Percentiles rank a stretch among this genome's conserved stretches.
These are phyloP conservation scores for Terrapene triunguis DNA, from an alignment of 2,113 vertebrate genomes.

Conservation along the genomic window DNA sequence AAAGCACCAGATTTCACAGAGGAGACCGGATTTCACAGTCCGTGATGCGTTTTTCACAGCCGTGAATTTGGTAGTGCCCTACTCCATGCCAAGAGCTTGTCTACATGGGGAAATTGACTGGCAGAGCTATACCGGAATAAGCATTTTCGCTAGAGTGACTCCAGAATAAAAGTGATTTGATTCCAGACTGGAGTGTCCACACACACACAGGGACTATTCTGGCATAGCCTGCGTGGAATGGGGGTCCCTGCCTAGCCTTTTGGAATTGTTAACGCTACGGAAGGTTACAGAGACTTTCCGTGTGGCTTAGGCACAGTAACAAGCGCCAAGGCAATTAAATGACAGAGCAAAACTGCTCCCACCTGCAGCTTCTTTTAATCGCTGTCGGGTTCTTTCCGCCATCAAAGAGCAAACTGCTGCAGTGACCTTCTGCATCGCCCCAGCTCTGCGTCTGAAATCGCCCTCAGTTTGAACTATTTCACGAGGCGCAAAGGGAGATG, in stretches of 20 bases:
- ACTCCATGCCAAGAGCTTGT: background rate
- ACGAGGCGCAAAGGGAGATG: background rate
- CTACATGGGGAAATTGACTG: background rate
- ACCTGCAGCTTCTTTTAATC: background rate
- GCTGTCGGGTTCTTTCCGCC: background rate
- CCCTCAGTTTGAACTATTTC: background rate
- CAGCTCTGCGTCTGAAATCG: background rate
- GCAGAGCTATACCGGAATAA: background rate
- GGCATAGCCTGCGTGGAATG: background rate
- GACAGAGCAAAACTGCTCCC: background rate
- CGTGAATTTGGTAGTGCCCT: no score
- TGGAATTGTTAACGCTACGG: background rate
- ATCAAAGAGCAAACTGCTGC: background rate
- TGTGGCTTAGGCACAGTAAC: background rate
- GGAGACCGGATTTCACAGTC: no score
- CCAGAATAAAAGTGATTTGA: background rate
- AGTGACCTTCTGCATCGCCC: background rate
- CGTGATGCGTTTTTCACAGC: no score
- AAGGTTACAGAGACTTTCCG: background rate
- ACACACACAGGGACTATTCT: no score
- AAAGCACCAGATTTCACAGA: no score
- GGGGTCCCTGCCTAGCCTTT: background rate
- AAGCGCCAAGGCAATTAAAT: background rate
- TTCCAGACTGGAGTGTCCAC: background rate
- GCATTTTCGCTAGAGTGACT: background rate